Conservation (phyloP, 2,797 vertebrate genomes). For the Leontocebus nigricollis region DNA sequence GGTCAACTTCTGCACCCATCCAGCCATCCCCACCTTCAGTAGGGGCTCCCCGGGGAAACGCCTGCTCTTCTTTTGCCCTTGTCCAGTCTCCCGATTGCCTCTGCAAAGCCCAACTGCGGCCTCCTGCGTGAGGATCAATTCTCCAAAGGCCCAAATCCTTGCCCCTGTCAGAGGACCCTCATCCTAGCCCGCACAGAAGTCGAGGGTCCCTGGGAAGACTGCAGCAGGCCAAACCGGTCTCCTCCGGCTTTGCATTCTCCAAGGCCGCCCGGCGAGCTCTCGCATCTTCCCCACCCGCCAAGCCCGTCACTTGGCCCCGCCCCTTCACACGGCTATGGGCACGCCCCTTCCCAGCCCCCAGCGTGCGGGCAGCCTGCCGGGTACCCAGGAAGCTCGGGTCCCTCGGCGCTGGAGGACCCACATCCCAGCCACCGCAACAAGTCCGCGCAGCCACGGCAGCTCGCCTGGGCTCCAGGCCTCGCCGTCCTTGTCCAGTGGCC, state of each 20-base stretch:
- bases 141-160: not conserved
- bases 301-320: conserved; percentile 45
- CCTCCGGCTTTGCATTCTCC: not conserved
- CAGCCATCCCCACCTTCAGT: not conserved
- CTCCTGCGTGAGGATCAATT: not conserved
- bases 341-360: conserved; percentile 73
- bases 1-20: not conserved
- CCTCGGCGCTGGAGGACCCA: not conserved
- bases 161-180: not conserved
- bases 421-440: conserved; percentile 42
- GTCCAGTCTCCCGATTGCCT: not conserved
- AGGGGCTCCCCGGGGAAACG: not conserved
- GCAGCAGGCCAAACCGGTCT: not conserved
- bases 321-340: conserved; percentile 48
- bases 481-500: not conserved
- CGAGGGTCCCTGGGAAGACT: not conserved
- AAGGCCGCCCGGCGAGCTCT: not conserved
- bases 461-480: not conserved
- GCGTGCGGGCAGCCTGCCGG: not conserved
- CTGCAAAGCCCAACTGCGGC: not conserved
- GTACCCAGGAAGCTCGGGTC: conserved; percentile 10
- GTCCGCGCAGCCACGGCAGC: not conserved
- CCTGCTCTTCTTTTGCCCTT: not conserved
- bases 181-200: not conserved
- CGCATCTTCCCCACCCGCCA: not conserved